A percentile compares a stretch with the other conserved stretches of the same genome.
Evolutionary conservation across 2,797 vertebrate species (phyloP).

Genomic region (Galago senegalensis): DNA sequence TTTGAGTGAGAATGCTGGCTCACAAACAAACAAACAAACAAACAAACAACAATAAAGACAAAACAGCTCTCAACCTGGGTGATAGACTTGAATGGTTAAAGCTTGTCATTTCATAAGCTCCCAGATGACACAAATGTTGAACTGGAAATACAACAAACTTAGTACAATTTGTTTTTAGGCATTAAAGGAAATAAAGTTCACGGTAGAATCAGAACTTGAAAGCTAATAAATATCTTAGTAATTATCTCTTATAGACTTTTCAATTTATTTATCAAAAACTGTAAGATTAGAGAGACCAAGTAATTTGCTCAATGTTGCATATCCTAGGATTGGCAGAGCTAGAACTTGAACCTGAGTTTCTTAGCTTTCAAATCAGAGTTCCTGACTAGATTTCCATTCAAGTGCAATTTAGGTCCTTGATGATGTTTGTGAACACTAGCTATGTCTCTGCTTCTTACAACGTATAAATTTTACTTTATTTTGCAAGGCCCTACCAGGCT

Average conservation of each 20-base stretch:
- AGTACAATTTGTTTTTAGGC: constrained; percentile 60
- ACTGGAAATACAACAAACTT: constrained; percentile 65
- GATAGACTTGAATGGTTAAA: constrained; percentile 38
- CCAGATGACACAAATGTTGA: constrained; percentile 59
- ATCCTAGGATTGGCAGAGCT: background rate
- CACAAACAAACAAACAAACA: no score
- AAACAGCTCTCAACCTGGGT: constrained; percentile 4
- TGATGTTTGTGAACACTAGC: constrained; percentile 42
- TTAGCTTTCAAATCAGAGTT: constrained; percentile 59
- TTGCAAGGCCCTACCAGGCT: background rate
- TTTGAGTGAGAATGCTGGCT: no score
- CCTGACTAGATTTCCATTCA: constrained; percentile 21
- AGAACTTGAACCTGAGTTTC: constrained; percentile 25
- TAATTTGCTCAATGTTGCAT: constrained; percentile 54
- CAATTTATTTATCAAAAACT: constrained; percentile 56
- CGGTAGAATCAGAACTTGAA: constrained; percentile 51
- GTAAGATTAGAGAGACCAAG: constrained; percentile 61
- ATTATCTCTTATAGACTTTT: constrained; percentile 46
- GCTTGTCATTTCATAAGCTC: constrained; percentile 61
- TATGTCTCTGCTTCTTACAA: constrained; percentile 29
- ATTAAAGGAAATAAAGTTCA: constrained; percentile 76
- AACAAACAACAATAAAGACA: no score
- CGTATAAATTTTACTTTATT: constrained; percentile 47
- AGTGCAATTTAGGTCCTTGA: constrained; percentile 12
- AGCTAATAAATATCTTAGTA: constrained; percentile 60